Evolutionary conservation across 2,888 invertebrate genomes (phyloP).

Genomic region (Mythimna ferrago): DNA sequence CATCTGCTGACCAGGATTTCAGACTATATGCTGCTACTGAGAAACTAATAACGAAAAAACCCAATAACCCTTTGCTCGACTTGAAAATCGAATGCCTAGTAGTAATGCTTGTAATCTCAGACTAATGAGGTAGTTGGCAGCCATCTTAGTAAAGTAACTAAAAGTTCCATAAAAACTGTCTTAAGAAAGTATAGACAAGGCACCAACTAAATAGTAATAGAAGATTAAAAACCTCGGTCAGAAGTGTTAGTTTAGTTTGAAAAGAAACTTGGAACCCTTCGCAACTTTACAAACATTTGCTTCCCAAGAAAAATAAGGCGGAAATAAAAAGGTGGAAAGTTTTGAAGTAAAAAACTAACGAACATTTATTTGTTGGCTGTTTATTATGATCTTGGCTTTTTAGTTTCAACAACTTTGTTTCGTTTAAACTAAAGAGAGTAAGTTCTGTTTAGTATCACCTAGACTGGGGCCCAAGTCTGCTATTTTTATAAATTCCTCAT

Average conservation of each 20-base stretch:
- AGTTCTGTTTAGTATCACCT: neutral
- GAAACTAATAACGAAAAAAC: too few relatives aligned
- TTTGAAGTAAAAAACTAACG: conserved; percentile 44
- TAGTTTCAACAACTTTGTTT: neutral
- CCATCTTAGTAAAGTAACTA: neutral
- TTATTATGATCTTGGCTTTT: conserved; percentile 32
- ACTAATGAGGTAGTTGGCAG: neutral
- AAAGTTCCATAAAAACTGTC: conserved; percentile 6
- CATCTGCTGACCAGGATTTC: too few relatives aligned
- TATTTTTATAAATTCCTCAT: too few relatives aligned
- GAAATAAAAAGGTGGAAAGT: conserved; percentile 45
- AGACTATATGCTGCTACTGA: too few relatives aligned
- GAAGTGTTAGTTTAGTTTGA: conserved; percentile 52
- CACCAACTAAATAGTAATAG: conserved; percentile 34
- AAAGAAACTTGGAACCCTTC: conserved; percentile 47
- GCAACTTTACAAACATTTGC: conserved; percentile 47
- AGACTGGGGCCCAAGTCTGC: too few relatives aligned
- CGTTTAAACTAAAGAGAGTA: neutral
- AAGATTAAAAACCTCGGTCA: conserved; percentile 45
- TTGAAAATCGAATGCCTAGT: too few relatives aligned
- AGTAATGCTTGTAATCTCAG: neutral
- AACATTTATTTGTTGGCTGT: conserved; percentile 49
- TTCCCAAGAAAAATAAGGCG: conserved; percentile 54
- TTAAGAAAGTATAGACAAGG: neutral
- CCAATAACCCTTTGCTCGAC: too few relatives aligned